Conservation (phyloP, 2,797 vertebrate genomes). For the Lepidocolaptes lacrymiger region DNA sequence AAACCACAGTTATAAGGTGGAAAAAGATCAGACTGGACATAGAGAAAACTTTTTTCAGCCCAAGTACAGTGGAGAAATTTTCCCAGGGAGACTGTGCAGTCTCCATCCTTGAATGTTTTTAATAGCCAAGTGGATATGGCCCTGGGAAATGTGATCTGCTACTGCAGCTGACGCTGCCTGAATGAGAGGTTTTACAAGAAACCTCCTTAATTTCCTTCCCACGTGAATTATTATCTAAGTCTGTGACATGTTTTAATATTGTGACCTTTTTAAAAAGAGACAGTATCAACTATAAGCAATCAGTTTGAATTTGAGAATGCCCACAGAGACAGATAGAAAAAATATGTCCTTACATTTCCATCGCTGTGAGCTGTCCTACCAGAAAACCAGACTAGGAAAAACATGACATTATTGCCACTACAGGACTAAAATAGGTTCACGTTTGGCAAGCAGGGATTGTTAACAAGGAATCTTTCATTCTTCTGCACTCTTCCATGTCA, state of each 20-base stretch:
- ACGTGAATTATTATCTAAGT: not conserved
- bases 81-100: not conserved
- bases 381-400: not conserved
- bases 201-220: not conserved
- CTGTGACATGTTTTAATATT: not conserved
- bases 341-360: not conserved
- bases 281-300: not conserved
- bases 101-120: not conserved
- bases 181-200: not conserved
- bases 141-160: accelerated
- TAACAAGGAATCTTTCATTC: not conserved
- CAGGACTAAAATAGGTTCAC: not conserved
- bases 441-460: not conserved
- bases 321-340: not conserved
- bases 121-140: not conserved
- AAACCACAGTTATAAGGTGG: not conserved
- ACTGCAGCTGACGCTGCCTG: not conserved
- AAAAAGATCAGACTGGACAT: not conserved
- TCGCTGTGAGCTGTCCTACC: not conserved
- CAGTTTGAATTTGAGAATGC: not conserved
- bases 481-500: not conserved
- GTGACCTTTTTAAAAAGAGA: not conserved
- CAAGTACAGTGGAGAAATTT: not conserved
- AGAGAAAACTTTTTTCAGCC: not conserved
- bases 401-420: not conserved